Base-by-base conservation (phyloP, 2,797 vertebrate genomes). In the Kryptolebias ocellatus region DNA sequence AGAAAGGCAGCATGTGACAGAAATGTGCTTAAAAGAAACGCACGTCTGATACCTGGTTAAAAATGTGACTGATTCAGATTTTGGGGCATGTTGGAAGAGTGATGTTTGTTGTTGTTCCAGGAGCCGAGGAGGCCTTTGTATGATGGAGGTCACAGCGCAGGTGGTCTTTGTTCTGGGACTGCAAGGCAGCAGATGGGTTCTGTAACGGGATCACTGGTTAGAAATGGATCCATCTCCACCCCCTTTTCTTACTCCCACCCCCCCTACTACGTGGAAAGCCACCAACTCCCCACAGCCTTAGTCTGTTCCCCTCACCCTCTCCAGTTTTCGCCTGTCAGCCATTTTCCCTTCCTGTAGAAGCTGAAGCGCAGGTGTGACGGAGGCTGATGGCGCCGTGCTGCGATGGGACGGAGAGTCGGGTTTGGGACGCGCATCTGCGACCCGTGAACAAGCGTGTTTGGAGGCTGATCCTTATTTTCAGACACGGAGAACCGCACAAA, bases 191-290 rank as follows among this genome's bases (percentile, higher is more conserved):
- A 89, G 84, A 90, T 81, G 84, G 47, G 67, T 78, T 79, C 79
- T 88, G 85, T 87, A 88, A 92, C 75, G 29, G 79, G 85, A 92
- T 90, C 87, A 83, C 87, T 83, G 76, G 83, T 85, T 80, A 79
- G 84, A 92, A 85, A 80, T 46, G 70, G 71, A 86, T 80, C 50
- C 82, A 59, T 73, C 65, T 29, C 56, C 45, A 18, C 52, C 77
- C 42, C n/a, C 14, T 53, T 42, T 51, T 18, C 50, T 47, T 54
- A 10, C 45, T 3, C 14, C n/a, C 17, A n/a, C 16, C 45, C 9
- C 60, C 44, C 45, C 12, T 16, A 6, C 29, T 8, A 20, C 17
- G 9, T 18, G 17, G 17, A 46, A 46, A 17, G 44, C 44, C 14
- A 46, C 10, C 10, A 31, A 60, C 64, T 69, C 71, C 17, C n/a